Evolutionary conservation across 2,888 invertebrate genomes (phyloP).

Genomic region (Megaustenia siamemsis): DNA sequence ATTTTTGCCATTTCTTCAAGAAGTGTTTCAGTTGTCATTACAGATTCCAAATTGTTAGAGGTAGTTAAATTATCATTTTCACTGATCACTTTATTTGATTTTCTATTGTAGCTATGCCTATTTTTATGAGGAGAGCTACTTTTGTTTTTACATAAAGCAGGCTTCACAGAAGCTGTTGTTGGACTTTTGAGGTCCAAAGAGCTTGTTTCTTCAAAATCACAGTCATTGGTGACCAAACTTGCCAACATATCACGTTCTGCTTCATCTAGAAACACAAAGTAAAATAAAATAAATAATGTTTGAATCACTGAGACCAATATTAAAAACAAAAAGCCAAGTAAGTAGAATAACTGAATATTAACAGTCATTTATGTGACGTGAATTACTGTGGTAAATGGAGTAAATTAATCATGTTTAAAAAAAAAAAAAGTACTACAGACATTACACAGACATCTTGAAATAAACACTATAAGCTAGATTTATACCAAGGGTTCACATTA

Average conservation of each 20-base stretch:
- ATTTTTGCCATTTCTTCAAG: slow-evolving; percentile 68
- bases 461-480: too few species aligned
- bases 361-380: neutral
- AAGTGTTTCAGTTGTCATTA: slow-evolving; percentile 25
- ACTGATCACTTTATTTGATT: too few species aligned
- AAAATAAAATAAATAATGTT: neutral
- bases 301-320: neutral
- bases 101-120: neutral
- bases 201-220: slow-evolving; percentile 13
- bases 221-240: neutral
- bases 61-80: too few species aligned
- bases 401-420: neutral
- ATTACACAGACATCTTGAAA: too few species aligned
- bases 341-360: neutral
- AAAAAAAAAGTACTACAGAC: neutral
- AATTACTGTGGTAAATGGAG: neutral
- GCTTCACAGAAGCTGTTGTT: neutral
- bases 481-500: too few species aligned
- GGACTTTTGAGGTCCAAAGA: neutral
- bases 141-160: neutral
- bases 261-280: neutral
- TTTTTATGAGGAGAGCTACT: neutral
- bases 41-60: neutral
- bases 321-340: neutral
- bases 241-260: slow-evolving; percentile 7